Conservation (phyloP, 1,140 invertebrate species). For the Ooceraea biroi region DNA sequence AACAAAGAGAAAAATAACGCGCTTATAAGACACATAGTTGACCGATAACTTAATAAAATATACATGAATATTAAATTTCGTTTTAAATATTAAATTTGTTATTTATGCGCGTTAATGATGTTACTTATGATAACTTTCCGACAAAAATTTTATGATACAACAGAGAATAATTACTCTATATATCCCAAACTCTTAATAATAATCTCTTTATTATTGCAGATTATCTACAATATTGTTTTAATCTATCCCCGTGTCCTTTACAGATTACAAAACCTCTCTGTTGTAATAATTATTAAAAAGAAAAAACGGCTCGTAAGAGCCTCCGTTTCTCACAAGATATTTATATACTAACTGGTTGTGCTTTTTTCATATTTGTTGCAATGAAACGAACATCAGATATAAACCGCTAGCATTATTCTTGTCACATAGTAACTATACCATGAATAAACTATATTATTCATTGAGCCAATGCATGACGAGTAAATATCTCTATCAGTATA, state of each 20-base stretch:
- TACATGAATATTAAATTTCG: slow-evolving; percentile 8
- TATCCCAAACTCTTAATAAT: slow-evolving; percentile 64
- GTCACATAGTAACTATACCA: not conserved
- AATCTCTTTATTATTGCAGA: slow-evolving; percentile 72
- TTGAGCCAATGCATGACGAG: slow-evolving; percentile 24
- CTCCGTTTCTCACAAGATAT: slow-evolving; percentile 16
- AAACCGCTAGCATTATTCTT: slow-evolving; percentile 27
- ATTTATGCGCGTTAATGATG: slow-evolving; percentile 31
- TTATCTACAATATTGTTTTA: slow-evolving; percentile 69
- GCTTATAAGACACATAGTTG: not conserved
- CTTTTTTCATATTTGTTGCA: slow-evolving; percentile 21
- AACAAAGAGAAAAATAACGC: not conserved
- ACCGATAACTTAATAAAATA: slow-evolving; percentile 23
- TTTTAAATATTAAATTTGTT: slow-evolving; percentile 7
- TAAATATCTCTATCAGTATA: slow-evolving; percentile 45
- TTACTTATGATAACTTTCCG: not conserved
- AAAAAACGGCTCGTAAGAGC: not conserved
- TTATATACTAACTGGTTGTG: slow-evolving; percentile 50
- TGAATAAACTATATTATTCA: slow-evolving; percentile 14
- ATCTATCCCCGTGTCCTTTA: slow-evolving; percentile 59
- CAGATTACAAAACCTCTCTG: slow-evolving; percentile 9
- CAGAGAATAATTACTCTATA: slow-evolving; percentile 50
- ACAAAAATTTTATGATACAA: slow-evolving; percentile 33
- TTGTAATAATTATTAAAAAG: slow-evolving; percentile 27
- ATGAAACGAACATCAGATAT: slow-evolving; percentile 22